phyloP scores from a whole-genome alignment of 1,140 invertebrate species.

The Glomeris maerens region DNA sequence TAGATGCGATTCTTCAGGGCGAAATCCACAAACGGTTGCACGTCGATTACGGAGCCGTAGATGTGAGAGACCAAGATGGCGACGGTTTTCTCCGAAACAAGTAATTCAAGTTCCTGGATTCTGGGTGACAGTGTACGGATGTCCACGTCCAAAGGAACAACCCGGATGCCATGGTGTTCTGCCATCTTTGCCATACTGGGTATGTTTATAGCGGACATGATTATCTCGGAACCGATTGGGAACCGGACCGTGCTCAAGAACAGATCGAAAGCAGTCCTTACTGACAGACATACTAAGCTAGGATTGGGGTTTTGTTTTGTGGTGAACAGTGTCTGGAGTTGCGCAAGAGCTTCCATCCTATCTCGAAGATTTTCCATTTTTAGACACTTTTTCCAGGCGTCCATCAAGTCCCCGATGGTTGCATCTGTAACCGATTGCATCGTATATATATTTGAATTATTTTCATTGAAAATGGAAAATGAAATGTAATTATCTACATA shows the following conservation, averaged over 20 bases:
- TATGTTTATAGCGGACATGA: slow-evolving; percentile 34
- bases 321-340: slow-evolving; percentile 6
- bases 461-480: no score
- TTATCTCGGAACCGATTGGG: slow-evolving; percentile 29
- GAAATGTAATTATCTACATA: no score
- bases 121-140: slow-evolving; percentile 28
- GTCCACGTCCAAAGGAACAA: slow-evolving; percentile 28
- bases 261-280: slow-evolving; percentile 29
- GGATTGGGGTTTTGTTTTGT: slow-evolving; percentile 8
- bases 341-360: slow-evolving; percentile 1
- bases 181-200: slow-evolving; percentile 29
- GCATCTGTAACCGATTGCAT: no score
- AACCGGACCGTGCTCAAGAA: slow-evolving; percentile 26
- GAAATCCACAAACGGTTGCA: slow-evolving; percentile 25
- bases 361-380: no score
- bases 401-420: no score
- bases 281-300: slow-evolving; percentile 26
- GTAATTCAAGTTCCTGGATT: slow-evolving; percentile 22
- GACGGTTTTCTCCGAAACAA: slow-evolving; percentile 28
- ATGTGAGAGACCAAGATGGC: slow-evolving; percentile 30
- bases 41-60: slow-evolving; percentile 27
- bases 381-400: no score
- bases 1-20: slow-evolving; percentile 23
- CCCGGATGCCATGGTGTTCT: slow-evolving; percentile 24
- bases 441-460: no score